Percentiles rank a stretch among this genome's conserved stretches.
These are phyloP conservation scores for Barnardius zonarius DNA, from an alignment of 2,113 vertebrate species.

Conservation along the genomic window DNA sequence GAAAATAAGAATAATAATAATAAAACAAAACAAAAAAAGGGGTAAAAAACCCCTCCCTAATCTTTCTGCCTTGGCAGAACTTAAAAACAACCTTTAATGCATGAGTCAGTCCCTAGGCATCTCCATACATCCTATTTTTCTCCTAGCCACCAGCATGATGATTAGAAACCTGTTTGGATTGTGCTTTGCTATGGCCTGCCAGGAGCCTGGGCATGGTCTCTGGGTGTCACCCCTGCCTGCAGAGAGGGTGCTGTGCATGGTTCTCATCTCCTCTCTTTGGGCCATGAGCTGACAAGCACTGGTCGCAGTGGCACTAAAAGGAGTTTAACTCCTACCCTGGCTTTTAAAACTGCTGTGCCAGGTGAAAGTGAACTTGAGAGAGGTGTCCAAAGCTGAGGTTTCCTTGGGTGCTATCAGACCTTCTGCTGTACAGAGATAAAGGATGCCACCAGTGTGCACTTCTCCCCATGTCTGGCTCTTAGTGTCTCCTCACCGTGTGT, in stretches of 20 bases:
- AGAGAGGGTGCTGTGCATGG: neutral
- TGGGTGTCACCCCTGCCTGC: neutral
- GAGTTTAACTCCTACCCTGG: neutral
- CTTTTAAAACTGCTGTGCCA: neutral
- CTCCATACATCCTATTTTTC: neutral
- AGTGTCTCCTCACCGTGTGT: neutral
- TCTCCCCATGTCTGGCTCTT: neutral
- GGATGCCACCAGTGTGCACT: accelerated
- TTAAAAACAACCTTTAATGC: neutral
- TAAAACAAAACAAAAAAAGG: neutral
- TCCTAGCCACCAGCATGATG: neutral
- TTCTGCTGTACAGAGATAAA: neutral
- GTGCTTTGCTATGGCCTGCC: neutral
- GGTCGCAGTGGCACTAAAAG: neutral
- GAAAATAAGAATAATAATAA: neutral
- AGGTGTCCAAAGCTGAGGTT: neutral
- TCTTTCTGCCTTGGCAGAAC: neutral
- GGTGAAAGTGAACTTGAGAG: neutral
- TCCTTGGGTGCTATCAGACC: neutral
- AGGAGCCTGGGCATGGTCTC: neutral
- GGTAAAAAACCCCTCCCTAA: neutral
- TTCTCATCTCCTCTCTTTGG: neutral
- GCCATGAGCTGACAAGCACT: neutral
- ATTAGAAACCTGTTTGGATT: neutral
- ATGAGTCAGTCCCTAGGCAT: neutral